Evolutionary conservation across 2,113 vertebrate genomes (phyloP).

Genomic region (Neotoma lepida): DNA sequence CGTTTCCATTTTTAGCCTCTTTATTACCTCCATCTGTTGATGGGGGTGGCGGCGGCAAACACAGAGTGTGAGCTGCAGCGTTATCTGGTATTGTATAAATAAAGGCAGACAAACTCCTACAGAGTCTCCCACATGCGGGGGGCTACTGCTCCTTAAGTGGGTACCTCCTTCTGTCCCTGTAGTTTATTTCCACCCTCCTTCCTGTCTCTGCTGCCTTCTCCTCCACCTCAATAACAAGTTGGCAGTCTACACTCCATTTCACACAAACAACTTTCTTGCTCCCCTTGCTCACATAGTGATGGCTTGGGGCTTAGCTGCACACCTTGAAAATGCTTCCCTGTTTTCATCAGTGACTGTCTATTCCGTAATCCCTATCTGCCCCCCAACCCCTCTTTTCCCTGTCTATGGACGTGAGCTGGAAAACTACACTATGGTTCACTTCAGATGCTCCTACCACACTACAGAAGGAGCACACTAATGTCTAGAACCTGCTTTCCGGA

Average conservation of each 20-base stretch:
- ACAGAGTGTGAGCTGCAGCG: conserved; percentile 73
- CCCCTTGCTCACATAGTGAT: conserved; percentile 39
- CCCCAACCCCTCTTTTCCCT: not conserved
- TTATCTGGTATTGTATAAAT: conserved; percentile 81
- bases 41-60: conserved; percentile 75
- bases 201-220: conserved; percentile 33
- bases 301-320: conserved; percentile 56
- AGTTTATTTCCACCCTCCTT: not conserved
- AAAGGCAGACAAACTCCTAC: conserved; percentile 80
- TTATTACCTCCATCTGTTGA: conserved; percentile 84
- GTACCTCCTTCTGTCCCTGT: conserved; percentile 77
- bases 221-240: conserved; percentile 58
- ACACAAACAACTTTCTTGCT: conserved; percentile 76
- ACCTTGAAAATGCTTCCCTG: conserved; percentile 50
- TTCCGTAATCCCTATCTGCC: not conserved
- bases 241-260: conserved; percentile 77
- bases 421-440: not conserved
- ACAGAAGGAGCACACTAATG: not conserved
- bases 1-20: conserved; percentile 85
- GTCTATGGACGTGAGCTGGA: not conserved
- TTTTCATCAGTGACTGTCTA: conserved; percentile 17
- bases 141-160: conserved; percentile 75
- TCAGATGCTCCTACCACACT: not conserved
- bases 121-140: conserved; percentile 77
- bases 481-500: not conserved